Evolutionary conservation across 2,113 vertebrate genomes (phyloP).

Genomic region (Beaufortia kweichowensis): DNA sequence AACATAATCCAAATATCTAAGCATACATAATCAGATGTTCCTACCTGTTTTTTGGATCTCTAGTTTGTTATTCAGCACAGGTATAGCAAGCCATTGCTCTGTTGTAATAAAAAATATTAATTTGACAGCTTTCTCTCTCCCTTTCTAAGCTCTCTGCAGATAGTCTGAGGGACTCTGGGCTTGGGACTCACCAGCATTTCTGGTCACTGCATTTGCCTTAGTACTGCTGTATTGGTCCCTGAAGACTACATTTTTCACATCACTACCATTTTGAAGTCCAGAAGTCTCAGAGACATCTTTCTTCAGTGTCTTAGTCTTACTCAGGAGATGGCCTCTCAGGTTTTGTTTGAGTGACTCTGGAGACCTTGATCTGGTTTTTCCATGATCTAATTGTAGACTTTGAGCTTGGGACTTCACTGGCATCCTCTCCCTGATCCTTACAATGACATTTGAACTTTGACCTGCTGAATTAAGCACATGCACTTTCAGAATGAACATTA

Average conservation of each 20-base stretch:
- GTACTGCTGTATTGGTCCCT: constrained; percentile 9
- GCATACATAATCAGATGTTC: neutral
- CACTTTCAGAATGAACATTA: constrained; percentile 19
- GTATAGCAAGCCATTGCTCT: neutral
- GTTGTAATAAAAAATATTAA: neutral
- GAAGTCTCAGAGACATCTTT: neutral
- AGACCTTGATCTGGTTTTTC: neutral
- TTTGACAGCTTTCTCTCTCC: neutral
- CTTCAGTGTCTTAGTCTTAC: neutral
- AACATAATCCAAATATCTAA: neutral
- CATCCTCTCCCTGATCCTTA: constrained; percentile 31
- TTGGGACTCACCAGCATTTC: neutral
- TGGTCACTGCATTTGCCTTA: neutral
- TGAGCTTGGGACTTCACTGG: constrained; percentile 12
- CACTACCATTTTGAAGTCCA: neutral
- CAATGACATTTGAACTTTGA: neutral
- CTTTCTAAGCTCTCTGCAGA: constrained; percentile 35
- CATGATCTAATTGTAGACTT: neutral
- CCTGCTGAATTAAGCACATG: constrained; percentile 51
- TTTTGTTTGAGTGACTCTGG: neutral
- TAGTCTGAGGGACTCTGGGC: neutral
- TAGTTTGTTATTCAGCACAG: neutral
- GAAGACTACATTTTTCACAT: neutral
- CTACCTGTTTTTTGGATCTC: constrained; percentile 32
- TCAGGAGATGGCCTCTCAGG: constrained; percentile 1